Percentiles rank a stretch among this genome's conserved stretches.
Conservation (phyloP, 2,797 vertebrate genomes). For the Myotis daubentonii region DNA sequence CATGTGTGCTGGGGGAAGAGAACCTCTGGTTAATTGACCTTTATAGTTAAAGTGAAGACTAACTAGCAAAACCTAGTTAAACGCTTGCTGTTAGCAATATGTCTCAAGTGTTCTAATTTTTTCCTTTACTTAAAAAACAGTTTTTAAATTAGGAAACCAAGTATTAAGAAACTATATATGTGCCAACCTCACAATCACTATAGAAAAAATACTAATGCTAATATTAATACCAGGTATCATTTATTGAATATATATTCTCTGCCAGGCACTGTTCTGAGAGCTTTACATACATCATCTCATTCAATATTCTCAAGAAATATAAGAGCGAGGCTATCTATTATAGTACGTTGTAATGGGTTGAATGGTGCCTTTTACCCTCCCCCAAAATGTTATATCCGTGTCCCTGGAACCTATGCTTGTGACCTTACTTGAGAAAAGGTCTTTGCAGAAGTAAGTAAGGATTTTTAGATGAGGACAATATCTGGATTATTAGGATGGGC, state of each 20-base stretch:
- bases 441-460: not conserved
- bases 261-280: not conserved
- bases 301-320: not conserved
- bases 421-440: not conserved
- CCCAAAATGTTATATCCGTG: not conserved
- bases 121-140: not conserved
- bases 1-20: not conserved
- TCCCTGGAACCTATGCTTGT: not conserved
- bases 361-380: not conserved
- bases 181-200: not conserved
- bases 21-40: not conserved
- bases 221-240: not conserved
- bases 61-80: constrained; percentile 6
- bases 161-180: not conserved
- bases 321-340: not conserved
- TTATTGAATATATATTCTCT: not conserved
- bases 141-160: not conserved
- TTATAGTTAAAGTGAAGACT: constrained; percentile 10
- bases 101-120: not conserved
- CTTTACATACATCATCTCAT: not conserved
- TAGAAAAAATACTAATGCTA: not conserved
- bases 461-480: not conserved
- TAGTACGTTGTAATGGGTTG: not conserved
- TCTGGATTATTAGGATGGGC: not conserved
- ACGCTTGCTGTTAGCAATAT: not conserved